Percentiles rank a stretch among this genome's conserved stretches.
Evolutionary conservation across 2,797 vertebrate genomes (phyloP).

Genomic region (Adrianichthys oophorus): DNA sequence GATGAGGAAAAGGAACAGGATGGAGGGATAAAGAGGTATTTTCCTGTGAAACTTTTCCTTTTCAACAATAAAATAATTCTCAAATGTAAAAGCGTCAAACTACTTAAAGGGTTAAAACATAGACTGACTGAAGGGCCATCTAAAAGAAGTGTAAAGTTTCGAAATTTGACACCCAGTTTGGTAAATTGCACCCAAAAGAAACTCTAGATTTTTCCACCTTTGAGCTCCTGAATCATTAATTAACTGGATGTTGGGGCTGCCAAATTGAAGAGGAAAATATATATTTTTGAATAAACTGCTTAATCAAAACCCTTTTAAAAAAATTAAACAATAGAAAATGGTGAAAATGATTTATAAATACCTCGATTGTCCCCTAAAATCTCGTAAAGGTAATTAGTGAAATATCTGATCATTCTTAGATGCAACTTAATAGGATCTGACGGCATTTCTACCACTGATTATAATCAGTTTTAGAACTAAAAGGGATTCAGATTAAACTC

Average conservation of each 20-base stretch:
- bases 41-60: too few species aligned
- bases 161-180: slow-evolving; percentile 21
- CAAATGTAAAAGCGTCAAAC: too few species aligned
- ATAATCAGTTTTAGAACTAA: background rate
- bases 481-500: background rate
- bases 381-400: background rate
- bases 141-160: slow-evolving; percentile 10
- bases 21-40: background rate
- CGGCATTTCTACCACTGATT: background rate
- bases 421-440: too few species aligned
- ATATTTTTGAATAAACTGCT: background rate
- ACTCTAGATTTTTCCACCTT: slow-evolving; percentile 64
- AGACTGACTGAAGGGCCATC: too few species aligned
- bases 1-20: background rate
- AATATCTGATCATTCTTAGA: too few species aligned
- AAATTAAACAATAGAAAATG: background rate
- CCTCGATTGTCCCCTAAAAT: too few species aligned
- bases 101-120: too few species aligned
- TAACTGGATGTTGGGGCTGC: slow-evolving; percentile 1
- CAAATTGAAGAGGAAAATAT: background rate
- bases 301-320: background rate
- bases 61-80: too few species aligned
- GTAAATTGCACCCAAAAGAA: slow-evolving; percentile 47
- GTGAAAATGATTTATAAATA: too few species aligned
- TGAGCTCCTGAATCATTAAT: slow-evolving; percentile 66